Conservation (phyloP, 2,888 invertebrate genomes). For the Apamea epomidion region DNA sequence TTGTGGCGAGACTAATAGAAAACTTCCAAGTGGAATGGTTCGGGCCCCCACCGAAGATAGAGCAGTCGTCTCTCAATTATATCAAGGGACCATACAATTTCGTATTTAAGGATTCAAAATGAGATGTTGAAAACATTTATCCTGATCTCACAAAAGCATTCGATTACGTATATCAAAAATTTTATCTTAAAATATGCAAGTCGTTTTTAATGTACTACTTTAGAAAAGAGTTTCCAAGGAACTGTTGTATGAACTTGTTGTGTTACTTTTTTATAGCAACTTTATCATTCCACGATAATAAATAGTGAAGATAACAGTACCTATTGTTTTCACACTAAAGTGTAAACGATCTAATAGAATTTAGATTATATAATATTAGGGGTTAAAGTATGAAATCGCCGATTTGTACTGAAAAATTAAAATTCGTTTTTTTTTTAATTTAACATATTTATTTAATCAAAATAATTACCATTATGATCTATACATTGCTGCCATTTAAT, state of each 20-base stretch:
- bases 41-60: slow-evolving; percentile 75
- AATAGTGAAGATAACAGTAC: too few species aligned
- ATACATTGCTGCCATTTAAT: too few species aligned
- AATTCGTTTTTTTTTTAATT: too few species aligned
- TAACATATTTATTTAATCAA: too few species aligned
- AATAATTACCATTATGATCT: too few species aligned
- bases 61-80: slow-evolving; percentile 76
- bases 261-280: neutral
- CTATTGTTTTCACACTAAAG: neutral
- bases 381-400: too few species aligned
- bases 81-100: slow-evolving; percentile 80
- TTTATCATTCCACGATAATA: neutral
- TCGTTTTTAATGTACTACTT: neutral
- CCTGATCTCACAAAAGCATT: neutral
- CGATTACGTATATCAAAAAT: neutral
- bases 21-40: slow-evolving; percentile 78
- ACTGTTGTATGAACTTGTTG: neutral
- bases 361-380: too few species aligned
- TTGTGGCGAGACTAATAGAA: slow-evolving; percentile 78
- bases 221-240: neutral
- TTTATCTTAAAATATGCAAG: neutral
- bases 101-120: slow-evolving; percentile 76
- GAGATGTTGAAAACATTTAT: neutral
- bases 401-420: too few species aligned
- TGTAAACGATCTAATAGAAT: neutral